phyloP scores from a whole-genome alignment of 1,140 invertebrate species.

The Lucilia sericata region DNA sequence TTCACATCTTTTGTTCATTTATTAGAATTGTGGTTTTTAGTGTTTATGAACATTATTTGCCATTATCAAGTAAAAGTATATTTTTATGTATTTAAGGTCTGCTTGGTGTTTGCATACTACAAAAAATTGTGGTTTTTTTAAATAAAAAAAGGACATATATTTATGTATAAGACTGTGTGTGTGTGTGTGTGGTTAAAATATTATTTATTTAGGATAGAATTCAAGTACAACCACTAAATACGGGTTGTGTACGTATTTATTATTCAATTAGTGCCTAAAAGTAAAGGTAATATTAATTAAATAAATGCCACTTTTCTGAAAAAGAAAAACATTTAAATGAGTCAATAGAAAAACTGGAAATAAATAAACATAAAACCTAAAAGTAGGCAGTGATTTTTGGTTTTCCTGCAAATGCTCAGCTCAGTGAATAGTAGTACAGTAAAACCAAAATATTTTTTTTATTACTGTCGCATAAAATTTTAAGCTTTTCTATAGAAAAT shows the following conservation, averaged over 20 bases:
- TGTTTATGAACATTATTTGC: neutral
- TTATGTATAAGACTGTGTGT: neutral
- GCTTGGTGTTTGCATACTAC: neutral
- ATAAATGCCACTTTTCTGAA: neutral
- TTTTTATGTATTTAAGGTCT: constrained; percentile 7
- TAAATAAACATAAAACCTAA: neutral
- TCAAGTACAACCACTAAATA: neutral
- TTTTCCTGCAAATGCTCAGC: no score
- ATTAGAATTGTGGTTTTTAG: neutral
- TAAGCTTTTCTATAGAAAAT: no score
- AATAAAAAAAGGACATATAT: neutral
- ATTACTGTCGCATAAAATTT: no score
- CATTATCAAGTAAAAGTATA: neutral
- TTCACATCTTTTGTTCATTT: neutral
- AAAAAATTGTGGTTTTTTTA: neutral
- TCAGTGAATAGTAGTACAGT: no score
- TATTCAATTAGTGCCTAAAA: constrained; percentile 1
- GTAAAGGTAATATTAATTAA: constrained; percentile 19
- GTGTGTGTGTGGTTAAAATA: neutral
- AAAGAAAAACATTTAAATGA: no score
- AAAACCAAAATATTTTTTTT: neutral
- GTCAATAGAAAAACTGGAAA: neutral
- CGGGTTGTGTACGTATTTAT: neutral
- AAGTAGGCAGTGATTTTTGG: neutral
- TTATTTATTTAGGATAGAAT: neutral